A percentile compares a stretch with the other conserved stretches of the same genome.
Evolutionary conservation across 2,797 vertebrate genomes (phyloP).

Genomic region (Smutsia temminckii): DNA sequence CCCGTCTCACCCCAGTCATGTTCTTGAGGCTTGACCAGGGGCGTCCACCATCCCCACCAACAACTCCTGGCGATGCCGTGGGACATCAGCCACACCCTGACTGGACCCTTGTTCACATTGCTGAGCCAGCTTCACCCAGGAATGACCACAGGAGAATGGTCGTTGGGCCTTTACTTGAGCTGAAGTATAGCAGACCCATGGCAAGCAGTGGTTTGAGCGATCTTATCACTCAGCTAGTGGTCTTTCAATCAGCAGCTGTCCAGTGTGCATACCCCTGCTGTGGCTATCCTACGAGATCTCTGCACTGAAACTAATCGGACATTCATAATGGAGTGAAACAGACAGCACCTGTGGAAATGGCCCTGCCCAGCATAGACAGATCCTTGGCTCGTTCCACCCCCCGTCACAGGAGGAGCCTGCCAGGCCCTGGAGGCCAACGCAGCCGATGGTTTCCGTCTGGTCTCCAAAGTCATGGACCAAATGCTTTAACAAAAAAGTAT

Average conservation of each 20-base stretch:
- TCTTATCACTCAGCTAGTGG: background rate
- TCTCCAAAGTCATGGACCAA: background rate
- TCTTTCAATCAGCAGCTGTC: background rate
- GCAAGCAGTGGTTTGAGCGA: background rate
- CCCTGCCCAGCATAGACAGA: background rate
- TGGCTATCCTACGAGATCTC: background rate
- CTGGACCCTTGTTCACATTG: no score
- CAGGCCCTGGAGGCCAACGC: background rate
- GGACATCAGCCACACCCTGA: fast-evolving
- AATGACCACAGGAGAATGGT: background rate
- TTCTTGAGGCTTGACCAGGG: background rate
- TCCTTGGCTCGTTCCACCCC: background rate
- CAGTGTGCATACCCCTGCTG: background rate
- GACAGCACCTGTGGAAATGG: background rate
- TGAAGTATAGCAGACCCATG: background rate
- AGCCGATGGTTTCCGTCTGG: background rate
- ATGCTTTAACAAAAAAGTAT: background rate
- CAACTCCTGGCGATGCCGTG: fast-evolving
- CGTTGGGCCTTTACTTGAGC: fast-evolving
- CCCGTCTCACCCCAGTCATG: no score
- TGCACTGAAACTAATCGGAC: background rate
- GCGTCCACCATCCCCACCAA: background rate
- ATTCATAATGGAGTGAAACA: background rate
- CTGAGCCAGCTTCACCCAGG: no score
- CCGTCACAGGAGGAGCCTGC: background rate